A percentile compares a stretch with the other conserved stretches of the same genome.
Conservation (phyloP, 2,113 vertebrate species). For the Podarcis muralis region DNA sequence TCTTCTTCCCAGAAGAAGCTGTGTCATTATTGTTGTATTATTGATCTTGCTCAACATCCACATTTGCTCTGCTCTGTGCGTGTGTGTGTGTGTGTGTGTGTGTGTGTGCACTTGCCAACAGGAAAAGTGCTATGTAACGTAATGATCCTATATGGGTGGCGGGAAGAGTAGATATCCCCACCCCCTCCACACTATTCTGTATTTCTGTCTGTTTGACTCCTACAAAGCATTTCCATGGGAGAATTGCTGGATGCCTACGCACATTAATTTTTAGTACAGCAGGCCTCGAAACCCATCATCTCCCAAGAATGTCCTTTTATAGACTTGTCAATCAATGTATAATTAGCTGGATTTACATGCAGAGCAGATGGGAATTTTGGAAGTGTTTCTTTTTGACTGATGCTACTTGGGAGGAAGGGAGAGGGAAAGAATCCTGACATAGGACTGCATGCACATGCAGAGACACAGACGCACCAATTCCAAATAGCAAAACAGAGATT, state of each 20-base stretch:
- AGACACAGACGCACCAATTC: background rate
- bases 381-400: conserved; percentile 58
- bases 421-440: conserved; percentile 40
- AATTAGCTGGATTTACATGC: conserved; percentile 66
- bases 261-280: conserved; percentile 56
- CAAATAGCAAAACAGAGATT: background rate
- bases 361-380: conserved; percentile 68
- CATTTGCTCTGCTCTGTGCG: background rate
- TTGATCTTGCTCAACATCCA: background rate
- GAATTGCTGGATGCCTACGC: conserved; percentile 53
- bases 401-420: conserved; percentile 12
- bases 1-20: background rate
- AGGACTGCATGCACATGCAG: conserved; percentile 20
- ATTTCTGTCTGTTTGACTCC: conserved; percentile 49
- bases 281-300: conserved; percentile 52
- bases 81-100: background rate
- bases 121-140: background rate
- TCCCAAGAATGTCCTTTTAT: conserved; percentile 61
- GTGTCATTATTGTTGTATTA: background rate
- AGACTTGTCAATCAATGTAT: conserved; percentile 67
- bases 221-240: conserved; percentile 53
- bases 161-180: conserved; percentile 21
- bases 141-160: background rate
- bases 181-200: background rate
- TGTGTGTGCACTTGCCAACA: background rate